phyloP scores from a whole-genome alignment of 37 sponge, comb jelly and placozoan species.

The Amphimedon queenslandica region DNA sequence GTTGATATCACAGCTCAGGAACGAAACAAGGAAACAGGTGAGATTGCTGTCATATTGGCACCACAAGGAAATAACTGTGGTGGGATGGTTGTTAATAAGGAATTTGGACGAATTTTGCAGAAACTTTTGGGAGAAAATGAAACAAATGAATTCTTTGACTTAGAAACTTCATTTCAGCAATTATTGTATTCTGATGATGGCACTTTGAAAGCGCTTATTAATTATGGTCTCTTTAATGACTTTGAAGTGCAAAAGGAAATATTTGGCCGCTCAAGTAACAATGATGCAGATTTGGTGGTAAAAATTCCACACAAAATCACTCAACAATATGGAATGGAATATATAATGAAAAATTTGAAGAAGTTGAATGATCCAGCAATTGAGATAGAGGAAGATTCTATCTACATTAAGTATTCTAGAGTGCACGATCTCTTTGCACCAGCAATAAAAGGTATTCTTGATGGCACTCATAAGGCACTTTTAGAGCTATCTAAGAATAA shows the following conservation, averaged over 20 bases:
- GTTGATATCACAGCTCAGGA: constrained; percentile 46
- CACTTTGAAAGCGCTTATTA: background rate
- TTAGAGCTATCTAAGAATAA: background rate
- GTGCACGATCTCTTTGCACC: constrained; percentile 14
- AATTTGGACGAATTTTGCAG: constrained; percentile 17
- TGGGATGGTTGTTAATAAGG: constrained; percentile 31
- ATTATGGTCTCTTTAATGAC: constrained; percentile 3
- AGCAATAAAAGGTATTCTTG: background rate
- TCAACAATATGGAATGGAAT: background rate
- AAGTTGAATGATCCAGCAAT: background rate
- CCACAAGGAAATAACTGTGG: constrained; percentile 53
- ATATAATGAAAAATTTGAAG: background rate
- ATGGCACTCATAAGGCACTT: background rate
- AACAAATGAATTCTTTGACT: background rate
- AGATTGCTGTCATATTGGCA: constrained; percentile 21
- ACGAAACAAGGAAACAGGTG: background rate
- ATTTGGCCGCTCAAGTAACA: constrained; percentile 11
- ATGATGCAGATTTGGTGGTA: background rate
- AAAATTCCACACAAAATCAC: background rate
- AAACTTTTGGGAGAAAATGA: constrained; percentile 12
- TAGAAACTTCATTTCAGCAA: constrained; percentile 1
- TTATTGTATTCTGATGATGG: constrained; percentile 16
- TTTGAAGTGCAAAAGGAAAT: constrained; percentile 43
- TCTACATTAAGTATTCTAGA: background rate
- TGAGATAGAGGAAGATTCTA: background rate